phyloP scores from a whole-genome alignment of 2,113 vertebrate genomes.

The Pomatostomus ruficeps region DNA sequence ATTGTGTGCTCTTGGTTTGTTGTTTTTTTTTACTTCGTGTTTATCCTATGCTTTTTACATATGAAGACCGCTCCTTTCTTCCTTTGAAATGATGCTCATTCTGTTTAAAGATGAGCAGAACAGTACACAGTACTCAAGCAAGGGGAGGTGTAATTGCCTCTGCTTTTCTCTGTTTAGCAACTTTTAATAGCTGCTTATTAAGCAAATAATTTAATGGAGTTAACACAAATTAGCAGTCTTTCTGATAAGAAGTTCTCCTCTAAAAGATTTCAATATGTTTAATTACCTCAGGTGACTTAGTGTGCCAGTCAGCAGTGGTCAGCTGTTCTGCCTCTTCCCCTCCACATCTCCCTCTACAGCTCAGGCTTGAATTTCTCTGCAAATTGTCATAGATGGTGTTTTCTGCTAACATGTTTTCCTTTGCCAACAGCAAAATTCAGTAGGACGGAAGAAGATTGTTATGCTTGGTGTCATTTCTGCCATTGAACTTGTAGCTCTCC shows the following conservation, averaged over 20 bases:
- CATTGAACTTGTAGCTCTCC: background rate
- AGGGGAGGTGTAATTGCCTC: background rate
- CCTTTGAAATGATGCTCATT: background rate
- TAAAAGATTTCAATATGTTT: background rate
- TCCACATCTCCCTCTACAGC: background rate
- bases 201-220: constrained; percentile 1
- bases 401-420: background rate
- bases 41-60: background rate
- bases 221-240: background rate
- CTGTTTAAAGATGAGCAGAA: background rate
- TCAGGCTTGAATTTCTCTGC: background rate
- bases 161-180: background rate
- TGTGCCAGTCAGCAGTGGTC: background rate
- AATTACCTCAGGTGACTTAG: background rate
- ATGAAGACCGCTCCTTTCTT: background rate
- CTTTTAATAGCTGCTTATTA: background rate
- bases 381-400: background rate
- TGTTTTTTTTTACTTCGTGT: background rate
- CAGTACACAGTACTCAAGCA: background rate
- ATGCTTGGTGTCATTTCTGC: background rate
- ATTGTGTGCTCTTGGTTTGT: background rate
- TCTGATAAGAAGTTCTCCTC: background rate
- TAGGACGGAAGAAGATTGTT: background rate
- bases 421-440: background rate
- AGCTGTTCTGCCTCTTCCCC: background rate